Evolutionary conservation across 2,888 invertebrate genomes (phyloP).

Genomic region (Aplocera efformata): DNA sequence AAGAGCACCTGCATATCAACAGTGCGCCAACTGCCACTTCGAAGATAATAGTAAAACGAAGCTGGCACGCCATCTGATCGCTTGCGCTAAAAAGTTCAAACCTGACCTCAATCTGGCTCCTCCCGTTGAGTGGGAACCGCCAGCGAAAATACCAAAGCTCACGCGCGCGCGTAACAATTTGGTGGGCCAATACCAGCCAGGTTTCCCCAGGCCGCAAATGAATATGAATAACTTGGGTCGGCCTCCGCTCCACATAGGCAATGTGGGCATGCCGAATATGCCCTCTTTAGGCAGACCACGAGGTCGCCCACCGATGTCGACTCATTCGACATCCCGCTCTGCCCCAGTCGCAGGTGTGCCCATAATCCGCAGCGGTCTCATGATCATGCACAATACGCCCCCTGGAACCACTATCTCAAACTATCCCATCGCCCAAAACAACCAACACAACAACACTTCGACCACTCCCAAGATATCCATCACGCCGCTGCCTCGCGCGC

Average conservation of each 20-base stretch:
- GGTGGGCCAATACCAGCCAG: constrained; percentile 70
- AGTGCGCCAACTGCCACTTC: constrained; percentile 96
- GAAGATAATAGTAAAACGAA: constrained; percentile 97
- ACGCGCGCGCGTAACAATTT: constrained; percentile 67
- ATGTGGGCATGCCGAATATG: constrained; percentile 47
- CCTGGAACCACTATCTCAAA: constrained; percentile 65
- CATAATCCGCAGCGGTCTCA: constrained; percentile 80
- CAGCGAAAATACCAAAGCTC: constrained; percentile 92
- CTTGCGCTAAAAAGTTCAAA: constrained; percentile 95
- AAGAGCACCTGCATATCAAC: constrained; percentile 93
- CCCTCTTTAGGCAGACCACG: constrained; percentile 64
- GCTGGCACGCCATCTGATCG: constrained; percentile 91
- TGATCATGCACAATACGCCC: constrained; percentile 84
- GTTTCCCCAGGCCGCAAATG: constrained; percentile 72
- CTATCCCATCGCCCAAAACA: constrained; percentile 64
- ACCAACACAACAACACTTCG: constrained; percentile 55
- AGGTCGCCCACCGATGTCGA: constrained; percentile 68
- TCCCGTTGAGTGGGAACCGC: constrained; percentile 95
- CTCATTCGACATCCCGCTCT: constrained; percentile 44
- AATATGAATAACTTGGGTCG: constrained; percentile 65
- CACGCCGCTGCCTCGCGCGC: constrained; percentile 90
- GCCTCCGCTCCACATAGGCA: constrained; percentile 53
- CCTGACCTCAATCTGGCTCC: constrained; percentile 93
- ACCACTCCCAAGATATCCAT: constrained; percentile 96
- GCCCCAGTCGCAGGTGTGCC: constrained; percentile 68